Evolutionary conservation across 2,888 invertebrate species (phyloP), one percentile per base, ranked within the genome.

Genomic region (Oasisia sp.): DNA sequence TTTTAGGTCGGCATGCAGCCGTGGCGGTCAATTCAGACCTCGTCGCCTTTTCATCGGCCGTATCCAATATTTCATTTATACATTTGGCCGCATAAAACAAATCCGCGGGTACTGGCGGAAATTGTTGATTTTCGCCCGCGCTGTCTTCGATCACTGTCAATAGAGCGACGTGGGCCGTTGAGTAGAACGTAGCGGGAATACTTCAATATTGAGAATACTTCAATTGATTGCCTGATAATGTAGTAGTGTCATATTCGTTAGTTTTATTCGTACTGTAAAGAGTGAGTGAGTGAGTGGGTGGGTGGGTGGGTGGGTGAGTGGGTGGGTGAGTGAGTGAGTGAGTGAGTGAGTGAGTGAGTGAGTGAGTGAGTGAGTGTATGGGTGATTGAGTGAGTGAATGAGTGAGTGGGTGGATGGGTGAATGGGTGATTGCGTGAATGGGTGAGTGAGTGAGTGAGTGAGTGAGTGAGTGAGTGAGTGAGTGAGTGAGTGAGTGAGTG

Each of bases 1-100:
- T 74, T 74, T 74, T 74, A 74, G 27, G 74, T 74, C 74, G n/a
- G 7, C 74, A 7, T 74, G 74, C 74, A 7, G 27, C 27, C 74
- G n/a, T 74, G 19, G 74, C 27, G 74, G 74, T 74, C 19, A 74
- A 74, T 74, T 74, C 74, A 27, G 74, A 74, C 27, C 74, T 74
- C 74, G 74, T 74, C n/a, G n/a, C n/a, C 74, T 74, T 74, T 74
- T 74, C 74, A 19, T 27, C 27, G n/a, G n/a, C 74, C 74, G 74
- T 74, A 74, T 74, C 74, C 74, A 74, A 74, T 74, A 74, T 74
- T 74, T 74, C 74, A 74, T 74, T 74, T 74, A 74, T n/a, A 74
- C 74, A 74, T 74, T 14, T 74, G 74, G 74, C 74, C 27, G 27
- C 14, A 74, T 74, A 19, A 14, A 11, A 56, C 56, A 56, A 74